These are phyloP conservation scores for Sialia sialis DNA, from an alignment of 2,113 vertebrate species.

Conservation along the genomic window DNA sequence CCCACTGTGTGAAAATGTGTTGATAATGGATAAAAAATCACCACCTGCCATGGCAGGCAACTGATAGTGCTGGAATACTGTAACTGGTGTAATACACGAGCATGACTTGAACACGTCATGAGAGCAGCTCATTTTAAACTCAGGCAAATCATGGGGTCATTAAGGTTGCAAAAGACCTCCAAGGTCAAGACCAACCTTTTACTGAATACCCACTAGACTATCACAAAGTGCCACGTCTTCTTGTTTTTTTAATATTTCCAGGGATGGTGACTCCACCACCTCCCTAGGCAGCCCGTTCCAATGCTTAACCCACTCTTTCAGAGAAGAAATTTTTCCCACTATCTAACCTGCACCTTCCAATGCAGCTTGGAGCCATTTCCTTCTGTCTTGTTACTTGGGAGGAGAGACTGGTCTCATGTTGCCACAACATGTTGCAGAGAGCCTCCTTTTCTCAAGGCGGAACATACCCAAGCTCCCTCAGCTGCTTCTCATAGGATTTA, in stretches of 20 bases:
- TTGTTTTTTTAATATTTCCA: not conserved
- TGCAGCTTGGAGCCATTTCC: not conserved
- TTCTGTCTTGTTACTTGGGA: not conserved
- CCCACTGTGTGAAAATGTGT: not conserved
- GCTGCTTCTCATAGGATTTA: not conserved
- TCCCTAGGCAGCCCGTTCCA: not conserved
- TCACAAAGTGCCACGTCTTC: not conserved
- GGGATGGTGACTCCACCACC: not conserved
- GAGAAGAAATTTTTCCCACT: not conserved
- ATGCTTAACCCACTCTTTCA: not conserved
- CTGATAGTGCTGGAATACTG: not conserved
- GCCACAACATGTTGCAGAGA: not conserved
- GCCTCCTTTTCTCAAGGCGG: not conserved
- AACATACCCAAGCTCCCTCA: not conserved
- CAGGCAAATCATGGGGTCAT: not conserved
- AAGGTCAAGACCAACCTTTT: not conserved
- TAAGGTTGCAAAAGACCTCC: not conserved
- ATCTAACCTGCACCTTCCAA: rapidly evolving
- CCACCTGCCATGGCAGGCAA: not conserved
- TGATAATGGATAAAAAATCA: not conserved
- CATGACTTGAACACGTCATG: not conserved
- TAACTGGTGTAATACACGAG: not conserved
- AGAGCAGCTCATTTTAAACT: not conserved
- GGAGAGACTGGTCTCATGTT: not conserved
- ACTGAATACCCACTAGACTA: not conserved